Evolutionary conservation across 2,113 vertebrate species (phyloP).

Genomic region (Nicator chloris): DNA sequence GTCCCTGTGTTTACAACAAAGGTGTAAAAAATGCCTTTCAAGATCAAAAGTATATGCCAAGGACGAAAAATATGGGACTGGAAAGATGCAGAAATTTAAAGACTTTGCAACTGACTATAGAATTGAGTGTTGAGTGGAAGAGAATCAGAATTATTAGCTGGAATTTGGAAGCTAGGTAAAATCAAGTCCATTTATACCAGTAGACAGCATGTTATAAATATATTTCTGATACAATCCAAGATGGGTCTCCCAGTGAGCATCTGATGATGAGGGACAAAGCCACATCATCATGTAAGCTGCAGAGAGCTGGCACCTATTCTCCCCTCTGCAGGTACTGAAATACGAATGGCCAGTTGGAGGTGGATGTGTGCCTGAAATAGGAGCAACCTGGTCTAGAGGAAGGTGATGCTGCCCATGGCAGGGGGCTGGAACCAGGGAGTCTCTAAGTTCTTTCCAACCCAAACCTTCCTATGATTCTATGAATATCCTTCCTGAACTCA

Average conservation of each 20-base stretch:
- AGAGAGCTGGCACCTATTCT: neutral
- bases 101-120: neutral
- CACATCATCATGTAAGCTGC: neutral
- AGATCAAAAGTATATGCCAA: neutral
- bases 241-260: neutral
- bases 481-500: neutral
- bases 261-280: neutral
- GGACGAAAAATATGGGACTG: neutral
- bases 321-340: neutral
- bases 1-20: neutral
- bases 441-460: neutral
- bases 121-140: neutral
- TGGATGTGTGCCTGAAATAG: neutral
- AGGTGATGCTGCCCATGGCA: neutral
- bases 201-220: neutral
- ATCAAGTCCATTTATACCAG: neutral
- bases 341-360: neutral
- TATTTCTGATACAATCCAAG: neutral
- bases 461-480: neutral
- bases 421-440: neutral
- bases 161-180: neutral
- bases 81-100: neutral
- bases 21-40: neutral
- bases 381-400: neutral
- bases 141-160: neutral